Evolutionary conservation across 1,140 invertebrate species (phyloP), one percentile per base, ranked within the genome.

Genomic region (Physella acuta): DNA sequence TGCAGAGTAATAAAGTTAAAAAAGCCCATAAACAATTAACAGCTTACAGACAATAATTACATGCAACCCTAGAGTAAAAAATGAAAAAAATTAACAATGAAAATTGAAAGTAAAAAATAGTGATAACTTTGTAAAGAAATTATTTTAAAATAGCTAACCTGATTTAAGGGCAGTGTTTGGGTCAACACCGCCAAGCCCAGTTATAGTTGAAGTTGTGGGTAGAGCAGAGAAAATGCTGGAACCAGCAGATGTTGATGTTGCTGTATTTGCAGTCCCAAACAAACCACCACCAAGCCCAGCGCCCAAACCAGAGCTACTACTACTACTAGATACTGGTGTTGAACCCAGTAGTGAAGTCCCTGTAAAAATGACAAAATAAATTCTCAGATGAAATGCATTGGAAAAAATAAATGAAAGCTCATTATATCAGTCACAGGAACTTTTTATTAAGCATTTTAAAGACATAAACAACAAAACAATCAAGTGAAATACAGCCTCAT

Each of bases 101-200:
- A 53, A 53, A 53, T 26, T 24, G 8, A 44, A 44, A 44, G 8
- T 8, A 20, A 11, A 11, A 44, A 20, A 44, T 44, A 8, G 8
- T 11, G 39, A 20, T 11, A 44, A 44, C 39, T 44, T 44, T 20
- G 8, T 30, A 20, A 59, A 16, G 20, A 37, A 61, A 24, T 3
- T 51, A 33, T 8, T 0, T 20, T 17, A 51, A 51, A 28, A 58
- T 17, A 36, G 31, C 59, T 44, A 1, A 61, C 71, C 64, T 36
- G 28, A 17, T 30, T 71, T 68, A 20, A 58, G 52, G 28, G 52
- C 51, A 56, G 87, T 83, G 24, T 88, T 86, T 37, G 88, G 86
- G 73, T 90, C 89, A 37, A 90, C 81, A 20, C 90, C 90, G 4
- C 91, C 90, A 2, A 92, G 81, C 8, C 90, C 90, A 75, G 82